Evolutionary conservation across 2,797 vertebrate species (phyloP).

Genomic region (Chelonia mydas): DNA sequence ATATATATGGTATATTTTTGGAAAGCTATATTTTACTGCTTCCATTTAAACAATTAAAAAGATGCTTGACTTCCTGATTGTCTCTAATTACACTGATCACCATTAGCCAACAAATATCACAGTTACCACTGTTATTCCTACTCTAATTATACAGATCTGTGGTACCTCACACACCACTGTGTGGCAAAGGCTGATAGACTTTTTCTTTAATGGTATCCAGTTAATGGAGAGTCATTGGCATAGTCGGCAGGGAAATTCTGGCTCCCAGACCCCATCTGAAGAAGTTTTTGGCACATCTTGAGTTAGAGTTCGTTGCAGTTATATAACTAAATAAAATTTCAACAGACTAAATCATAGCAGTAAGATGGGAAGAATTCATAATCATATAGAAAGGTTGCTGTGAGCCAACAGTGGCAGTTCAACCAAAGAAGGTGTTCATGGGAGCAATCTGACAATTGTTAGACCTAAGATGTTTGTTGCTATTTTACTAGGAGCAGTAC

Average conservation of each 20-base stretch:
- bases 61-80: neutral
- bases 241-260: neutral
- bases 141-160: neutral
- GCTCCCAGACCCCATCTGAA: neutral
- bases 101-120: neutral
- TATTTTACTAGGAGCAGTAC: slow-evolving; percentile 91
- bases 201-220: neutral
- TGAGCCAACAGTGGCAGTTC: neutral
- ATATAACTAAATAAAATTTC: neutral
- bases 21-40: neutral
- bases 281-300: neutral
- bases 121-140: neutral
- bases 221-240: neutral
- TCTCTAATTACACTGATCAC: neutral
- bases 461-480: neutral
- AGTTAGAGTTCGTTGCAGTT: neutral
- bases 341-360: neutral
- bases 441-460: neutral
- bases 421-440: neutral
- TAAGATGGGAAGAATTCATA: neutral
- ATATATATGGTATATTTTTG: neutral
- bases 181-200: neutral
- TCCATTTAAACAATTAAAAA: neutral
- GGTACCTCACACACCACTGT: neutral
- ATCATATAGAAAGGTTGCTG: neutral